Percentiles rank a stretch among this genome's conserved stretches.
Conservation (phyloP, 2,888 invertebrate genomes). For the Nezara viridula region DNA sequence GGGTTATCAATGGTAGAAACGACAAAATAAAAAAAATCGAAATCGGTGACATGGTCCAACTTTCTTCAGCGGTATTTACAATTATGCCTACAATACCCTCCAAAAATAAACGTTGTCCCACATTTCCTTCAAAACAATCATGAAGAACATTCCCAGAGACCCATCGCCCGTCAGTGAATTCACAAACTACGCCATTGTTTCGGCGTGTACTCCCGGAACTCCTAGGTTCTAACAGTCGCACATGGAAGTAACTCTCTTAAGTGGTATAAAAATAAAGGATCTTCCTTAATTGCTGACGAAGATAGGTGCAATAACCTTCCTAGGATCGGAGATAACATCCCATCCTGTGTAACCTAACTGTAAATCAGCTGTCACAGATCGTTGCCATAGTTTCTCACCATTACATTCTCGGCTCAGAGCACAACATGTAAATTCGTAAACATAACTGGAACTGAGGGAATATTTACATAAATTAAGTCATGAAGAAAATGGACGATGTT, state of each 20-base stretch:
- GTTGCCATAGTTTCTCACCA: conserved; percentile 15
- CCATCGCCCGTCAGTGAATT: neutral
- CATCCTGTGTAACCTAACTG: neutral
- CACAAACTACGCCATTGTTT: neutral
- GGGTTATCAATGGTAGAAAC: too few relatives aligned
- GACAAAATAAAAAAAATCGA: too few relatives aligned
- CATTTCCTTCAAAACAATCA: neutral
- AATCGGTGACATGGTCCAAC: neutral
- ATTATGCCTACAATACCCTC: neutral
- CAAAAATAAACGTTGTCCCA: neutral
- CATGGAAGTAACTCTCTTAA: neutral
- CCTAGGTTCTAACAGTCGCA: neutral
- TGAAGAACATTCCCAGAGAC: neutral
- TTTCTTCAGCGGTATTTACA: neutral
- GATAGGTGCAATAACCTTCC: conserved; percentile 5
- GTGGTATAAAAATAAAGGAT: conserved; percentile 8
- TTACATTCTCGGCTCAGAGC: neutral
- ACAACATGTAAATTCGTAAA: neutral
- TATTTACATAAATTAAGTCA: neutral
- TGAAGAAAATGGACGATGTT: neutral
- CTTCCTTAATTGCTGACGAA: neutral
- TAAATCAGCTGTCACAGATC: neutral
- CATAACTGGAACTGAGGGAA: neutral
- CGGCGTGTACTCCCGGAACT: neutral
- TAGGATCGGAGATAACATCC: conserved; percentile 5